phyloP scores from a whole-genome alignment of 2,113 vertebrate species.

The Sinosuthora webbiana region DNA sequence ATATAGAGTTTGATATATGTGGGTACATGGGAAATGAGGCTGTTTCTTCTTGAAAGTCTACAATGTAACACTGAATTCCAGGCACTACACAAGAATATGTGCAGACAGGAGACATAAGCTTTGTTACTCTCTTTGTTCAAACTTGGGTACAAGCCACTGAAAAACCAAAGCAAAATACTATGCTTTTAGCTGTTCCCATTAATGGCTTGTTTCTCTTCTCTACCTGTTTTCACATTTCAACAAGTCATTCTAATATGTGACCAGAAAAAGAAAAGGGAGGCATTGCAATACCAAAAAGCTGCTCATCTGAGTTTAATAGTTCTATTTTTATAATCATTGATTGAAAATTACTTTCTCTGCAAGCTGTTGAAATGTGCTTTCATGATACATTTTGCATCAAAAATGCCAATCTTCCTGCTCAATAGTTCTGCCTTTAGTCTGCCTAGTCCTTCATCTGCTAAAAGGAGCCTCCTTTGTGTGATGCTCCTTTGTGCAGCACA shows the following conservation, averaged over 20 bases:
- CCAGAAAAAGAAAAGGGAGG: conserved; percentile 19
- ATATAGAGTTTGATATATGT: background rate
- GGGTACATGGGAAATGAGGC: background rate
- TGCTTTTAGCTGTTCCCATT: background rate
- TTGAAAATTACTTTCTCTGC: background rate
- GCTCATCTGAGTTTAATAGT: conserved; percentile 1
- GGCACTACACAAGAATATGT: background rate
- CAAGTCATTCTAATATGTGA: background rate
- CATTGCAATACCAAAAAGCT: background rate
- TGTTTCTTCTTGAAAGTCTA: background rate
- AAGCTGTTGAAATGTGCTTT: background rate
- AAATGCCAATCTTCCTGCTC: background rate
- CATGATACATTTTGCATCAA: background rate
- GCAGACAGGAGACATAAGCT: background rate
- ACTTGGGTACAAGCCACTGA: background rate
- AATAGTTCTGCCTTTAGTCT: background rate
- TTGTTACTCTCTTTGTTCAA: background rate
- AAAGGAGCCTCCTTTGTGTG: background rate
- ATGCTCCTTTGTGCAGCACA: background rate
- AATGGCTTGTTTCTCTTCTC: background rate
- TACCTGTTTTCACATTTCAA: background rate
- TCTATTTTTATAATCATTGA: background rate
- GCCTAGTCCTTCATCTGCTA: background rate
- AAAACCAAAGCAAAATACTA: background rate
- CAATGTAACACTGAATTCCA: background rate